Percentiles rank a stretch among this genome's conserved stretches.
Evolutionary conservation across 2,888 invertebrate genomes (phyloP).

Genomic region (Calliopum simillimum): DNA sequence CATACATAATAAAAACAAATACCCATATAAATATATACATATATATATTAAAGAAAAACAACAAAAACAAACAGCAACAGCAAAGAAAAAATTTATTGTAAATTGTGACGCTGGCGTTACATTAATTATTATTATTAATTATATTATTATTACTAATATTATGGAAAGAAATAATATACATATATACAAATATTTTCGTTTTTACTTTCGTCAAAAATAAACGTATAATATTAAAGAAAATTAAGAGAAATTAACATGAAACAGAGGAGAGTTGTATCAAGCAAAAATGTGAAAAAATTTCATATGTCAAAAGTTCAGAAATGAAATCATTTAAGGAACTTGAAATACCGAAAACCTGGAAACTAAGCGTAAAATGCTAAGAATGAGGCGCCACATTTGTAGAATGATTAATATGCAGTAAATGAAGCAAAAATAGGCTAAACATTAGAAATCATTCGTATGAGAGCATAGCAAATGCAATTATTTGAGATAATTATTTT

Average conservation of each 20-base stretch:
- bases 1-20: constrained; percentile 31
- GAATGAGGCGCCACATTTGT: too few relatives aligned
- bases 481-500: constrained; percentile 24
- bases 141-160: constrained; percentile 43
- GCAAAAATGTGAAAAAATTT: background rate
- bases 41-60: constrained; percentile 46
- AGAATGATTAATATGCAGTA: too few relatives aligned
- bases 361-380: too few relatives aligned
- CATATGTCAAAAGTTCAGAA: background rate
- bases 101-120: constrained; percentile 51
- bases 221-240: constrained; percentile 1
- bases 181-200: constrained; percentile 20
- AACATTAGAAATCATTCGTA: too few relatives aligned
- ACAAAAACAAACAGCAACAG: constrained; percentile 27
- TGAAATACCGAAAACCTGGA: too few relatives aligned
- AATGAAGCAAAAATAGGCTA: too few relatives aligned
- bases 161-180: constrained; percentile 42
- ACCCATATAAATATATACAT: constrained; percentile 41
- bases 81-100: constrained; percentile 34
- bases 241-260: background rate
- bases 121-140: constrained; percentile 48
- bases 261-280: background rate
- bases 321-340: too few relatives aligned
- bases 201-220: constrained; percentile 27
- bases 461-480: background rate